Evolutionary conservation across 23 tunicate species (phyloP).

Genomic region (Aplidium turbinatum): DNA sequence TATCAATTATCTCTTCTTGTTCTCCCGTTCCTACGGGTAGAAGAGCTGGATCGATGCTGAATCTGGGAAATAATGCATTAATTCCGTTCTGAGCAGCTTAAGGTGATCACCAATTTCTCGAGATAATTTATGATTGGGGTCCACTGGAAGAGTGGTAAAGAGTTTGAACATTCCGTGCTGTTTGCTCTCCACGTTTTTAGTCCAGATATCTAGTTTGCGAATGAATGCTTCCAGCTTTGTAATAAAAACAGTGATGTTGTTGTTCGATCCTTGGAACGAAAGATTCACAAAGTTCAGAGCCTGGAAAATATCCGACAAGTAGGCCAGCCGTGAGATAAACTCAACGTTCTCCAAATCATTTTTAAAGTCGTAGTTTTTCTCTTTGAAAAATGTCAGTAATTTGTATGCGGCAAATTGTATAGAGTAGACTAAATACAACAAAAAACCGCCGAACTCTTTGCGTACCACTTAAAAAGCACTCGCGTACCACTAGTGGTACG

Average conservation of each 20-base stretch:
- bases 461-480: too few relatives aligned
- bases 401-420: too few relatives aligned
- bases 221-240: constrained; percentile 28
- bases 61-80: constrained; percentile 67
- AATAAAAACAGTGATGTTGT: constrained; percentile 17
- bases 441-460: too few relatives aligned
- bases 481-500: too few relatives aligned
- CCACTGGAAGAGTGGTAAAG: constrained; percentile 25
- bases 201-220: constrained; percentile 56
- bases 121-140: constrained; percentile 33
- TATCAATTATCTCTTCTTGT: constrained; percentile 58
- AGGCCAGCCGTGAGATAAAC: constrained; percentile 11
- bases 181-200: constrained; percentile 36
- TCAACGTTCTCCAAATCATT: constrained; percentile 9
- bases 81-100: constrained; percentile 39
- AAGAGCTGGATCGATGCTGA: constrained; percentile 49
- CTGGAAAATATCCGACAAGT: constrained; percentile 46
- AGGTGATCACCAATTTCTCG: constrained; percentile 52
- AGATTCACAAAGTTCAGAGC: constrained; percentile 32
- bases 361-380: too few relatives aligned
- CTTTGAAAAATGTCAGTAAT: too few relatives aligned
- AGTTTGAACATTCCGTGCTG: constrained; percentile 53
- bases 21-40: constrained; percentile 55
- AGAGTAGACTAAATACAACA: too few relatives aligned
- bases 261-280: constrained; percentile 40